phyloP scores from a whole-genome alignment of 1,140 invertebrate genomes.

The Ceratosolen fusciceps region DNA sequence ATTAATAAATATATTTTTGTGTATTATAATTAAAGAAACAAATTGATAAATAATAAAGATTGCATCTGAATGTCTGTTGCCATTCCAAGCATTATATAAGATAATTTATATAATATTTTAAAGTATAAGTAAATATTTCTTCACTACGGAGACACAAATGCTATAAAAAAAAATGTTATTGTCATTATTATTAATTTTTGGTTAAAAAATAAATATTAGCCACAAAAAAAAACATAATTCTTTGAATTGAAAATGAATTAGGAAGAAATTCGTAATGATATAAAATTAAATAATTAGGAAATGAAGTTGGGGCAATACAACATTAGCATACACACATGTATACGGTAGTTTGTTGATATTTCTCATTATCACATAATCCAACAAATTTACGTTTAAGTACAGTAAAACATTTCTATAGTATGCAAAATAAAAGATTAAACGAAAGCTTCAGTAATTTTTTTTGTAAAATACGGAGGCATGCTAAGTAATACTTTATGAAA shows the following conservation, averaged over 20 bases:
- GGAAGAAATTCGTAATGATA: not conserved
- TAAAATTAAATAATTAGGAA: not conserved
- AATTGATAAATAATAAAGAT: no score
- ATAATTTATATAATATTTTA: no score
- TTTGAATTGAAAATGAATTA: not conserved
- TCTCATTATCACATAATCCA: not conserved
- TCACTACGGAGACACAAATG: no score
- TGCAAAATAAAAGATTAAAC: not conserved
- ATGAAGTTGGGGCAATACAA: not conserved
- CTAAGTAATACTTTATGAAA: constrained; percentile 32
- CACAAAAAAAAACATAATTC: not conserved
- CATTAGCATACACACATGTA: not conserved
- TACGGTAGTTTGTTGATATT: not conserved
- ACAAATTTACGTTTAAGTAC: not conserved
- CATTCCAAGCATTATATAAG: no score
- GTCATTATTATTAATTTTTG: not conserved
- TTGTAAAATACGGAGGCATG: not conserved
- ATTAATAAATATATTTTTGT: no score
- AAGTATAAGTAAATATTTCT: no score
- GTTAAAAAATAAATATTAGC: not conserved
- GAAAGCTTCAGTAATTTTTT: constrained; percentile 9
- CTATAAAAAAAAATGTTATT: not conserved
- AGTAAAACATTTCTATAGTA: not conserved
- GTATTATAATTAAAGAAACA: no score
- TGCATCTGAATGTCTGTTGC: no score